Percentiles rank a stretch among this genome's conserved stretches.
Evolutionary conservation across 1,140 invertebrate genomes (phyloP).

Genomic region (Drosophila malerkotliana): DNA sequence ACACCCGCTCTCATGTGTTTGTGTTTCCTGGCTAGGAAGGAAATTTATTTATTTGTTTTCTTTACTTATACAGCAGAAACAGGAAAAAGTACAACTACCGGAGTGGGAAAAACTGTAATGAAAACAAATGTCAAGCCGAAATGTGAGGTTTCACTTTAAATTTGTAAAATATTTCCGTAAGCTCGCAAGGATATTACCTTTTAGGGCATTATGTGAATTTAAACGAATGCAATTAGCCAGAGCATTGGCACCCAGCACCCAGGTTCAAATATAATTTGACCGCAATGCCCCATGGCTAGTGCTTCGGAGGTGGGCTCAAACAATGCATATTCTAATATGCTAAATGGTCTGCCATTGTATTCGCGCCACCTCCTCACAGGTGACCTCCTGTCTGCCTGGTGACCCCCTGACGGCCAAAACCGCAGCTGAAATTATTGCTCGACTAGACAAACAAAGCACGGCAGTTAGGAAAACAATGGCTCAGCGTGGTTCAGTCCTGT

Average conservation of each 20-base stretch:
- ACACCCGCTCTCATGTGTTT: conserved; percentile 3
- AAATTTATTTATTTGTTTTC: conserved; percentile 48
- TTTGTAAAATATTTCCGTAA: conserved; percentile 6
- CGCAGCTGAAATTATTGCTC: conserved; percentile 32
- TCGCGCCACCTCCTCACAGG: not conserved
- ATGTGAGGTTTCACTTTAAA: conserved; percentile 12
- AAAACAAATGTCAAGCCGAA: conserved; percentile 25
- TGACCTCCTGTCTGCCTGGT: conserved; percentile 1
- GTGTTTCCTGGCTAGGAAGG: conserved; percentile 4
- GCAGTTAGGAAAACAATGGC: conserved; percentile 51
- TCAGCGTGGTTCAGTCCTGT: conserved; percentile 43
- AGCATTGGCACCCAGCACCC: not conserved
- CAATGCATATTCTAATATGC: conserved; percentile 59
- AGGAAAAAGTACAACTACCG: conserved; percentile 24
- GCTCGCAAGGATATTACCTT: not conserved
- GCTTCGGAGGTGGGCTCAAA: conserved; percentile 42
- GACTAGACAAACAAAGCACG: conserved; percentile 51
- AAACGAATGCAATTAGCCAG: conserved; percentile 35
- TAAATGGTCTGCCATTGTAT: conserved; percentile 35
- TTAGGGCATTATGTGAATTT: not conserved
- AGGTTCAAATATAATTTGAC: conserved; percentile 6
- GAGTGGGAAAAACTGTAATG: conserved; percentile 9
- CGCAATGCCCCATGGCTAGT: conserved; percentile 9
- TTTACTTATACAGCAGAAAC: conserved; percentile 23
- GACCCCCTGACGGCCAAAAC: not conserved